phyloP scores from a whole-genome alignment of 2,888 invertebrate genomes.

The Caenorhabditis sp. region DNA sequence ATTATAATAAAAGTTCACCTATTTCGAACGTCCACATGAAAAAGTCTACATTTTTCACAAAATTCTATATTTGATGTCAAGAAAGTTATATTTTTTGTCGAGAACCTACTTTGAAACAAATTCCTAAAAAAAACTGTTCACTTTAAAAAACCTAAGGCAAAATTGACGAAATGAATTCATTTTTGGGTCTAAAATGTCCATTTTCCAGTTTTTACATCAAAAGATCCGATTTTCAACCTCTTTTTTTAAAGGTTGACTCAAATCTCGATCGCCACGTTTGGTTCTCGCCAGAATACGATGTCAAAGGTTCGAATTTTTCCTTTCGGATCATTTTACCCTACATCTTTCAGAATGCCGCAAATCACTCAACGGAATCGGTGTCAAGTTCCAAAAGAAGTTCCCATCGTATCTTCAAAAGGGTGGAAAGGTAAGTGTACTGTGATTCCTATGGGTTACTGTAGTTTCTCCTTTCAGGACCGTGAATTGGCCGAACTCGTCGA shows the following conservation, averaged over 20 bases:
- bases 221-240: too few species aligned
- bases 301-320: constrained; percentile 10
- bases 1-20: too few species aligned
- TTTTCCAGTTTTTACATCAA: too few species aligned
- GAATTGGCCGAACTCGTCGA: constrained; percentile 50
- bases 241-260: constrained; percentile 35
- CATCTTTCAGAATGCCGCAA: constrained; percentile 54
- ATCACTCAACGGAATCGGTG: constrained; percentile 54
- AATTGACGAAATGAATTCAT: too few species aligned
- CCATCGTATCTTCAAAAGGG: constrained; percentile 56
- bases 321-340: neutral
- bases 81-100: too few species aligned
- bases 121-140: too few species aligned
- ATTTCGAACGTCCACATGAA: too few species aligned
- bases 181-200: too few species aligned
- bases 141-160: too few species aligned
- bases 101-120: too few species aligned
- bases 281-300: constrained; percentile 36
- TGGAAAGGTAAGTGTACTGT: constrained; percentile 39
- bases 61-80: too few species aligned
- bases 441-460: neutral
- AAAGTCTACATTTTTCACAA: too few species aligned
- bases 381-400: constrained; percentile 65
- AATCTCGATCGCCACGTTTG: constrained; percentile 35
- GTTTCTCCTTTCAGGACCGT: constrained; percentile 34